Base-by-base conservation (phyloP, 2,888 invertebrate species). In the Diadegma fenestrale region DNA sequence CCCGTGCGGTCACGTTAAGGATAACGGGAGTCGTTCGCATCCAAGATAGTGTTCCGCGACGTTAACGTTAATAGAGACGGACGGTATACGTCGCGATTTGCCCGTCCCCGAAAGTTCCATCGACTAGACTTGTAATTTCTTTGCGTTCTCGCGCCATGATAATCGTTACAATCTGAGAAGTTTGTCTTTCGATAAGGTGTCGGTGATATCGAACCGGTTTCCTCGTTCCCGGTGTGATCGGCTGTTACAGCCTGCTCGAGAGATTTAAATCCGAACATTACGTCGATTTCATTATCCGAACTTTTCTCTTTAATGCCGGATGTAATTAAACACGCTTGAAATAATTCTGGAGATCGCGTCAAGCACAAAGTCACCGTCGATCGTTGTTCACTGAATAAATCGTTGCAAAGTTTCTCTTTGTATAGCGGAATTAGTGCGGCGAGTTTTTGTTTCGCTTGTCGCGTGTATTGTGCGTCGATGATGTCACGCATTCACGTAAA, bases 21-120 rank as follows among this genome's bases (percentile, higher is more conserved):
- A 80, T 85, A 80, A 85, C 85, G 82, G 66, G 82, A 58, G 33
- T 68, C 72, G 79, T 80, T 85, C 80, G 26, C 51, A 61, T 51
- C 54, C 68, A 72, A 85, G 85, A 85, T 82, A 85, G 82, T 77
- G 85, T 58, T 76, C 58, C 58, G 43, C 64, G 61, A 85, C 76
- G 79, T 79, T 85, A 76, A 80, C 79, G 75, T 82, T 85, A 85
- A 85, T 82, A 72, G 85, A 66, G 85, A 26, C 72, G 48, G 76
- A 82, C 64, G 51, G 14, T 19, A 54, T 73, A 54, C 64, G 73
- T 64, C 73, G 58, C 58, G 54, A 45, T 71, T 79, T 71, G n/a
- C 45, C 48, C 7, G 12, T 41, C 22, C 48, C 61, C 3, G 61
- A 12, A 14, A 43, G 8, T 63, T 54, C 3, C 41, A n/a, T 12